Conservation (phyloP, 2,797 vertebrate species). For the Sebastolobus altivelis region DNA sequence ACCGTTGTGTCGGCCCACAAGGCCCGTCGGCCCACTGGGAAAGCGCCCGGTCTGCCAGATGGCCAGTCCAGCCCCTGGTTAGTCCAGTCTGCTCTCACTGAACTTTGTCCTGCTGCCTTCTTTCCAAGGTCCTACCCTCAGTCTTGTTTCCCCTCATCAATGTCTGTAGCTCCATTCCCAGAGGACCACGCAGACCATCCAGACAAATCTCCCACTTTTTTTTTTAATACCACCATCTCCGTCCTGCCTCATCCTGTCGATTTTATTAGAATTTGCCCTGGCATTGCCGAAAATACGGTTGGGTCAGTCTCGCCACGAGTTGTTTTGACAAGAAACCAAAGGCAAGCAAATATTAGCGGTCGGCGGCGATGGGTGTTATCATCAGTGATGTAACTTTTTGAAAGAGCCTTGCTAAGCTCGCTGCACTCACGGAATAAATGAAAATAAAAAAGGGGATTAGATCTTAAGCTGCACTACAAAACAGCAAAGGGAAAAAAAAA, state of each 20-base stretch:
- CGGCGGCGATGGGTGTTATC: constrained; percentile 50
- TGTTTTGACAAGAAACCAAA: constrained; percentile 64
- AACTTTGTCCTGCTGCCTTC: constrained; percentile 26
- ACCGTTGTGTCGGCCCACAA: not conserved
- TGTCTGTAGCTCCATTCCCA: constrained; percentile 30
- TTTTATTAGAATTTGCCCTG: constrained; percentile 49
- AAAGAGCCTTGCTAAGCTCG: constrained; percentile 62
- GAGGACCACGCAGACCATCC: constrained; percentile 4
- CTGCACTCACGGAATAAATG: constrained; percentile 44
- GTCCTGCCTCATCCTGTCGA: constrained; percentile 49
- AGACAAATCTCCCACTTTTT: constrained; percentile 22
- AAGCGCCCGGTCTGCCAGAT: not conserved
- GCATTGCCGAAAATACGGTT: constrained; percentile 46
- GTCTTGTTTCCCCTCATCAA: constrained; percentile 31
- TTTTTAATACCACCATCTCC: not conserved
- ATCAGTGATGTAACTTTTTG: constrained; percentile 73
- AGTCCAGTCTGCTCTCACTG: constrained; percentile 6
- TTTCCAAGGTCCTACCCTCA: constrained; percentile 4
- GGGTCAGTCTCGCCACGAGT: constrained; percentile 45
- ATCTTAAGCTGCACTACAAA: constrained; percentile 50
- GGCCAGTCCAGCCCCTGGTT: not conserved
- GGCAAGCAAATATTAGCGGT: constrained; percentile 42
- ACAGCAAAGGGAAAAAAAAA: not conserved
- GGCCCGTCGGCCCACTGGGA: not conserved
- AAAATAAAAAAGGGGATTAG: constrained; percentile 69